Percentiles rank a stretch among this genome's conserved stretches.
Conservation (phyloP, 2,888 invertebrate genomes). For the Agriopis aurantiaria region DNA sequence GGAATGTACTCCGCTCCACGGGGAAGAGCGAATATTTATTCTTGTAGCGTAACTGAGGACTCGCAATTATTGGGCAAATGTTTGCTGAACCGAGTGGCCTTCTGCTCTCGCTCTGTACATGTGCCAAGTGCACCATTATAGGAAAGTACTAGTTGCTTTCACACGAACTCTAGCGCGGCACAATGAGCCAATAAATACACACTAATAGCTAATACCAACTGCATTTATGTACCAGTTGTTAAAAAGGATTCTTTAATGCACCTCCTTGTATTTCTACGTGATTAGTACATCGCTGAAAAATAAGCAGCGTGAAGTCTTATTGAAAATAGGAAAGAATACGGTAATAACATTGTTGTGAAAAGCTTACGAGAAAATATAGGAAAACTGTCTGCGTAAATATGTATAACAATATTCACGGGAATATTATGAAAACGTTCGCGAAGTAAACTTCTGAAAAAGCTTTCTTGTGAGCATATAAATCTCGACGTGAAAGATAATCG, state of each 20-base stretch:
- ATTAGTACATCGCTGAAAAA: constrained; percentile 25
- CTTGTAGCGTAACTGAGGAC: constrained; percentile 76
- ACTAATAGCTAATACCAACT: constrained; percentile 55
- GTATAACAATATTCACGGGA: constrained; percentile 53
- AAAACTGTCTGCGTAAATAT: constrained; percentile 46
- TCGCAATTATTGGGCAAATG: constrained; percentile 84
- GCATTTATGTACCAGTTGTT: constrained; percentile 48
- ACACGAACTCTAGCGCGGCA: constrained; percentile 59
- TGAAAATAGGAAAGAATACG: constrained; percentile 16
- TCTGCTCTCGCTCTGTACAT: constrained; percentile 67
- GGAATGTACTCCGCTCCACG: constrained; percentile 70
- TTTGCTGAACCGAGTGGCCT: constrained; percentile 77
- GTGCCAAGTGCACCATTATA: constrained; percentile 76
- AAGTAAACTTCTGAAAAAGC: constrained; percentile 67
- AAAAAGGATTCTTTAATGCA: constrained; percentile 40
- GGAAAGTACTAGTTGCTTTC: constrained; percentile 73
- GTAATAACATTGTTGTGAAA: constrained; percentile 27
- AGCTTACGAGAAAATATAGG: constrained; percentile 26
- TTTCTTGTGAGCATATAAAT: constrained; percentile 78
- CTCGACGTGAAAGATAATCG: constrained; percentile 82
- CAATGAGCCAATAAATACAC: constrained; percentile 69
- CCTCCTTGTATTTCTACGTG: constrained; percentile 26
- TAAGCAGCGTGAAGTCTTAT: not conserved
- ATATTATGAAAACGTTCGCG: constrained; percentile 60
- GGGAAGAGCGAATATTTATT: constrained; percentile 75